Conservation (phyloP, 2,113 vertebrate genomes). For the Phrynocephalus versicolor region DNA sequence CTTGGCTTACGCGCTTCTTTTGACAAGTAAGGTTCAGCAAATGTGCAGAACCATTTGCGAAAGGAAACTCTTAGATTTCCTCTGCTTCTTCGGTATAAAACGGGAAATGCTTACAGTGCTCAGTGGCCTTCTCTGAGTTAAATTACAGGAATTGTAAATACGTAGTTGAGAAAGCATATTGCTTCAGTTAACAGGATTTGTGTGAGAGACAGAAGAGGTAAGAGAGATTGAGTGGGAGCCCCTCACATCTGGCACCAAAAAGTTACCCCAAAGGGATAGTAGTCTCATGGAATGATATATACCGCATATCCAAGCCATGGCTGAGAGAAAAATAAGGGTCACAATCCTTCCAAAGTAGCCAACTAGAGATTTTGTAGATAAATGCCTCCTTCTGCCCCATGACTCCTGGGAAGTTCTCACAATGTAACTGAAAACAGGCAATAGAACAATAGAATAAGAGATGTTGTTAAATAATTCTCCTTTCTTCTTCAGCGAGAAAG, state of each 20-base stretch:
- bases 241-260: no score
- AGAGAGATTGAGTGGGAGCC: no score
- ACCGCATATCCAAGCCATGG: no score
- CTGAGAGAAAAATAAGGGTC: no score
- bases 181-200: neutral
- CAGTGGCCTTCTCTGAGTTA: neutral
- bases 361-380: no score
- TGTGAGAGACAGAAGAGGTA: no score
- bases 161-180: neutral
- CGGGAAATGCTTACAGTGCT: neutral
- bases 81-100: neutral
- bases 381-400: no score
- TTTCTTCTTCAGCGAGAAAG: neutral
- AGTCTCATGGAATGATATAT: no score
- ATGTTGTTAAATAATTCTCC: neutral
- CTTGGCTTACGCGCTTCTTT: neutral
- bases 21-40: neutral
- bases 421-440: neutral
- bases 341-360: no score
- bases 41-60: neutral
- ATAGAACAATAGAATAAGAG: neutral
- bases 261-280: no score
- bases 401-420: neutral
- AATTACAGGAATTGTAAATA: neutral
- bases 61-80: neutral